phyloP scores from a whole-genome alignment of 2,113 vertebrate genomes.

The Cygnus atratus region DNA sequence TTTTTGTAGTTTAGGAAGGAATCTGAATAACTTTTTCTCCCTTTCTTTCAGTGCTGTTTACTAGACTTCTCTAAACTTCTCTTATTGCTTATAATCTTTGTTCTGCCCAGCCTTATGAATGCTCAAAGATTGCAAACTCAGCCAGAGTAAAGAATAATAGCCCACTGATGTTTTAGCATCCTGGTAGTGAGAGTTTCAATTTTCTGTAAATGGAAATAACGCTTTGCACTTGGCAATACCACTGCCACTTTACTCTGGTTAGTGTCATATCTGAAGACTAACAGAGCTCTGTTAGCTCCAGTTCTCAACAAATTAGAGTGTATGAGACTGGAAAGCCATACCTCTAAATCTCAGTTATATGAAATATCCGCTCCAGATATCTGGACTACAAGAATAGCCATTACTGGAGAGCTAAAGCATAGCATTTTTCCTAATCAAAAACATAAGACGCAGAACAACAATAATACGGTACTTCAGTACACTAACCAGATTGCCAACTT shows the following conservation, averaged over 20 bases:
- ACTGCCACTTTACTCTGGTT: conserved; percentile 43
- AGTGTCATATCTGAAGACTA: conserved; percentile 20
- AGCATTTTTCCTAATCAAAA: background rate
- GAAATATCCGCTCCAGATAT: background rate
- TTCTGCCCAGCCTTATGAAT: background rate
- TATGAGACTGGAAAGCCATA: background rate
- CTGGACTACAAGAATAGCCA: background rate
- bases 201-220: conserved; percentile 43
- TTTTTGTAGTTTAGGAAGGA: background rate
- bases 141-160: background rate
- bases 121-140: background rate
- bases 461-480: background rate
- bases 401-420: background rate
- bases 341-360: background rate
- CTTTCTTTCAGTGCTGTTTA: background rate
- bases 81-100: background rate
- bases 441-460: background rate
- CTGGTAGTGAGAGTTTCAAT: background rate
- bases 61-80: background rate
- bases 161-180: background rate
- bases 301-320: conserved; percentile 2
- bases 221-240: background rate
- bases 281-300: background rate
- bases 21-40: background rate
- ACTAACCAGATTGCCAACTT: background rate